Conservation (phyloP, 2,888 invertebrate species). For the Heteromyza rotundicornis region DNA sequence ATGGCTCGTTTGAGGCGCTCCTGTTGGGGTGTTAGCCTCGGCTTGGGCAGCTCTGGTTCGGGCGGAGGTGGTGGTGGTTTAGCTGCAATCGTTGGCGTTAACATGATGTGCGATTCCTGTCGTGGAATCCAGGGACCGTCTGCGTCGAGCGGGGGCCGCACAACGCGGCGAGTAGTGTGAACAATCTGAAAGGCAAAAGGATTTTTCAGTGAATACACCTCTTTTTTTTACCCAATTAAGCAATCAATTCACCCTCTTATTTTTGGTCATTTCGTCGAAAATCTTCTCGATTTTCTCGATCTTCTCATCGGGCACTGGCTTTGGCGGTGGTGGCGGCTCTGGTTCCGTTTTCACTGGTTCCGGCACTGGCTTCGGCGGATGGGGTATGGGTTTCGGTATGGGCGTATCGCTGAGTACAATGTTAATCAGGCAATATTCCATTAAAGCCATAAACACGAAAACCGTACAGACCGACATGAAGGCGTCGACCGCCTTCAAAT, state of each 20-base stretch:
- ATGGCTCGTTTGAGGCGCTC: constrained; percentile 71
- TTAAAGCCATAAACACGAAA: constrained; percentile 91
- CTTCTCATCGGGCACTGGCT: constrained; percentile 50
- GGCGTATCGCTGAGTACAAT: constrained; percentile 64
- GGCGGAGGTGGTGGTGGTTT: constrained; percentile 50
- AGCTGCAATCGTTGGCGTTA: constrained; percentile 55
- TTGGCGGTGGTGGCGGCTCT: constrained; percentile 39
- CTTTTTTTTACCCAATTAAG: background rate
- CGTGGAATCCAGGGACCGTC: constrained; percentile 62
- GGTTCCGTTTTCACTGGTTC: constrained; percentile 54
- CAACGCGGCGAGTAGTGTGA: constrained; percentile 49
- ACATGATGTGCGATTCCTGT: constrained; percentile 59
- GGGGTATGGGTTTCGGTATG: constrained; percentile 60
- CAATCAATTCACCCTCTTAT: constrained; percentile 46
- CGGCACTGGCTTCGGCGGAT: constrained; percentile 58
- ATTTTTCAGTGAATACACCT: background rate
- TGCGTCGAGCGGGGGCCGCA: constrained; percentile 54
- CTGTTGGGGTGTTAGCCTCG: constrained; percentile 66
- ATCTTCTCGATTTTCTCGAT: constrained; percentile 61
- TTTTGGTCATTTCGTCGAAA: constrained; percentile 61
- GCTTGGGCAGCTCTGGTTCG: constrained; percentile 59
- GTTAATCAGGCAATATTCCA: constrained; percentile 92
- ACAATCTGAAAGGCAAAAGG: constrained; percentile 35
- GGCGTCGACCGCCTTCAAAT: constrained; percentile 89
- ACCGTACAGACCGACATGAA: constrained; percentile 93